phyloP scores from a whole-genome alignment of 1,140 invertebrate species.

The Oryzaephilus surinamensis region DNA sequence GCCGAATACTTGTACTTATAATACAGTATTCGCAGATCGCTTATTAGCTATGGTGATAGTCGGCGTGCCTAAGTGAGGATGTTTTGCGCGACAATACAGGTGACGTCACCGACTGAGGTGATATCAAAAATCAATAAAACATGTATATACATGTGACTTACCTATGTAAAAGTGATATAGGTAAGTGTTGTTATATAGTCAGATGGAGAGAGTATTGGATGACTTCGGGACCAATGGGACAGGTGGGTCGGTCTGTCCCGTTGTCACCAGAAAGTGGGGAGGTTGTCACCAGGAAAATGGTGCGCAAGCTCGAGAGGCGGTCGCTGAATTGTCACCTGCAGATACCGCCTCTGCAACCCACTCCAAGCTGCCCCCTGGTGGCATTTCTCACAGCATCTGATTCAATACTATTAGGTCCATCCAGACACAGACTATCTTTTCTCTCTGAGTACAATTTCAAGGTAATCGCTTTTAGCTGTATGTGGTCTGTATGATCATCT shows the following conservation, averaged over 20 bases:
- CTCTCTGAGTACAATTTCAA: too few relatives aligned
- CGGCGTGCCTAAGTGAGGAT: background rate
- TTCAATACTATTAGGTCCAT: too few relatives aligned
- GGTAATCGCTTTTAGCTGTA: too few relatives aligned
- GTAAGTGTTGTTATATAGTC: conserved; percentile 6
- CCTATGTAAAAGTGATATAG: too few relatives aligned
- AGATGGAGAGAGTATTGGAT: conserved; percentile 33
- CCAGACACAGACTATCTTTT: too few relatives aligned
- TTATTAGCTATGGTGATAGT: too few relatives aligned
- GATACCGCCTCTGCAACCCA: conserved; percentile 34
- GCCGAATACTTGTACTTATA: too few relatives aligned
- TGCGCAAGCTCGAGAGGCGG: conserved; percentile 34
- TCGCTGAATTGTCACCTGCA: conserved; percentile 32
- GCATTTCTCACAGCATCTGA: too few relatives aligned
- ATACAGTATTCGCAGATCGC: too few relatives aligned
- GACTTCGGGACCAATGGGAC: conserved; percentile 33
- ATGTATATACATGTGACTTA: too few relatives aligned
- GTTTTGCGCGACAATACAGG: background rate
- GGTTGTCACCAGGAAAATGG: conserved; percentile 29
- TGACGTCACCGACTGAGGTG: background rate
- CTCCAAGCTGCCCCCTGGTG: conserved; percentile 28
- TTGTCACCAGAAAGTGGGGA: conserved; percentile 33
- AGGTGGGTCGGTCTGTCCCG: conserved; percentile 35
- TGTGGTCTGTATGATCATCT: too few relatives aligned
- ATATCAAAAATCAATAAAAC: too few relatives aligned